A percentile compares a stretch with the other conserved stretches of the same genome.
These are phyloP conservation scores for Aptenodytes forsteri DNA, from an alignment of 2,113 vertebrate species.

Conservation along the genomic window DNA sequence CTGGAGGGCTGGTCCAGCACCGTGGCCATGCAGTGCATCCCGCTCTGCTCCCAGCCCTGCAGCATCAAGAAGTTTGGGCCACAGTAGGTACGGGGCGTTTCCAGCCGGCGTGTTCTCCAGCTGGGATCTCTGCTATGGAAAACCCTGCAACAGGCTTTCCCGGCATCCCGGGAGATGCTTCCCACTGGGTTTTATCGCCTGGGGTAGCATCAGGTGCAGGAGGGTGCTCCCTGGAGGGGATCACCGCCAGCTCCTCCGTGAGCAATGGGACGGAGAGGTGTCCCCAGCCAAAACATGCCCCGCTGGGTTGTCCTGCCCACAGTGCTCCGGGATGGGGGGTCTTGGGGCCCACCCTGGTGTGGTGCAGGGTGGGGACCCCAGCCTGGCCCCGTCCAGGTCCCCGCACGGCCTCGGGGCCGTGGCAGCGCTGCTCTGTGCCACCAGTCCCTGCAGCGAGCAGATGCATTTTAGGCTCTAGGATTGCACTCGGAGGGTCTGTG, in stretches of 20 bases:
- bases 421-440: not conserved
- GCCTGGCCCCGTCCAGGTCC: not conserved
- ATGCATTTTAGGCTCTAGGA: not conserved
- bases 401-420: rapidly evolving
- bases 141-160: not conserved
- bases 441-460: rapidly evolving
- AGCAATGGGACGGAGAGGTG: not conserved
- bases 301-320: rapidly evolving
- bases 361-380: not conserved
- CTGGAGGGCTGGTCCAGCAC: not conserved
- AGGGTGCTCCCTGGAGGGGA: not conserved
- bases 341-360: rapidly evolving
- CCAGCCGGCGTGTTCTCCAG: rapidly evolving
- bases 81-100: not conserved
- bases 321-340: not conserved
- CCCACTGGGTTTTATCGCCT: not conserved
- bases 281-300: rapidly evolving
- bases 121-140: not conserved
- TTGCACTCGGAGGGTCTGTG: rapidly evolving
- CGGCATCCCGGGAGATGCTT: not conserved
- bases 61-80: not conserved
- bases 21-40: not conserved
- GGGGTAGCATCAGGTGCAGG: not conserved
- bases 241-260: not conserved
- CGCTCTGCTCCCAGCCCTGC: not conserved